These are phyloP conservation scores for Bostrychus sinensis DNA, from an alignment of 2,113 vertebrate species.

Conservation along the genomic window DNA sequence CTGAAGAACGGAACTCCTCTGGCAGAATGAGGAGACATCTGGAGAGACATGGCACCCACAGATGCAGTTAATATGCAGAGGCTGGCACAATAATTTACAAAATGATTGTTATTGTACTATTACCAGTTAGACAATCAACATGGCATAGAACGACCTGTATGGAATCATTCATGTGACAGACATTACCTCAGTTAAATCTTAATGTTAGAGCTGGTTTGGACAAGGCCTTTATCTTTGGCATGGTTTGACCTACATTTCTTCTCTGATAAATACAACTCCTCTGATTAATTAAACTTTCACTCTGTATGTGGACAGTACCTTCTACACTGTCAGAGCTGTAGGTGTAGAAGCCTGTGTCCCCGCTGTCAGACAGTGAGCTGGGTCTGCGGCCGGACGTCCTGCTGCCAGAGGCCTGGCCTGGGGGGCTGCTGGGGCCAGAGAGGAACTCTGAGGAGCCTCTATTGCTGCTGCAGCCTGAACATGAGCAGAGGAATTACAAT, in stretches of 20 bases:
- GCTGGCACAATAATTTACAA: too few species aligned
- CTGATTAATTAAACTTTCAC: too few species aligned
- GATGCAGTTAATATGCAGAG: not conserved
- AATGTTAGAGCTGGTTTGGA: too few species aligned
- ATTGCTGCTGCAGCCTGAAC: conserved; percentile 18
- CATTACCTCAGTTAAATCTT: too few species aligned
- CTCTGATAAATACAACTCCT: too few species aligned
- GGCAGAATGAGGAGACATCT: not conserved
- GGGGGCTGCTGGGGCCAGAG: conserved; percentile 15
- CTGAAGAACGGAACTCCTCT: not conserved
- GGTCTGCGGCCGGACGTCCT: conserved; percentile 30
- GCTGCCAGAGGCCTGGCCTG: not conserved
- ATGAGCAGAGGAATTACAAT: not conserved
- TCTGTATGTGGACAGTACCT: too few species aligned
- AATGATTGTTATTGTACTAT: too few species aligned
- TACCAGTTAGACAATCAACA: too few species aligned
- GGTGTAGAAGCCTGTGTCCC: conserved; percentile 59
- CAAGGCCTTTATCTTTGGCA: too few species aligned
- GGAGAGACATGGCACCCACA: not conserved
- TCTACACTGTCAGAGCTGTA: conserved; percentile 60
- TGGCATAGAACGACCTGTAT: too few species aligned
- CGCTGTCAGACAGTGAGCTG: conserved; percentile 58
- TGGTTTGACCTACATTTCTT: too few species aligned
- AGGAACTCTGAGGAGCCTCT: conserved; percentile 25
- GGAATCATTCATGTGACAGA: too few species aligned